phyloP scores from a whole-genome alignment of 2,113 vertebrate genomes.

The Triplophysa tibetana region DNA sequence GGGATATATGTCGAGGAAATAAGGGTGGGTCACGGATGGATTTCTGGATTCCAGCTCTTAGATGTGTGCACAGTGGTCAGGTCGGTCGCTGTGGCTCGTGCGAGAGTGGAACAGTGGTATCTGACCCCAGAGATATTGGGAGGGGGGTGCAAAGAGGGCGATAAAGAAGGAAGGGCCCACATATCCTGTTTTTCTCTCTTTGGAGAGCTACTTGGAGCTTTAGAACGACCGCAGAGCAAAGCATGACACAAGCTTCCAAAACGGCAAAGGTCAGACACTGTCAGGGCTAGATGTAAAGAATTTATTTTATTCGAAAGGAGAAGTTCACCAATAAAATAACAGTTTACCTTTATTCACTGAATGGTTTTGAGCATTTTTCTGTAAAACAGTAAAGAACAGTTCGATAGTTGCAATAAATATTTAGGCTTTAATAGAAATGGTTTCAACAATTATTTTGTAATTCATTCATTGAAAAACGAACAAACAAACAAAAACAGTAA shows the following conservation, averaged over 20 bases:
- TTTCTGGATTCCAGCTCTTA: constrained; percentile 16
- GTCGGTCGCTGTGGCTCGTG: not conserved
- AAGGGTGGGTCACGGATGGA: not conserved
- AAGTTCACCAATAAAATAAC: too few relatives aligned
- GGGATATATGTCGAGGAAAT: not conserved
- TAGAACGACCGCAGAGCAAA: not conserved
- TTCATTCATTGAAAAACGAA: too few relatives aligned
- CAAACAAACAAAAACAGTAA: too few relatives aligned
- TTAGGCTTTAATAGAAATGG: too few relatives aligned
- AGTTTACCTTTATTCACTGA: too few relatives aligned
- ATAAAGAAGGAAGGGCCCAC: constrained; percentile 44
- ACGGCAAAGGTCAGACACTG: constrained; percentile 11
- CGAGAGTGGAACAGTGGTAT: constrained; percentile 1
- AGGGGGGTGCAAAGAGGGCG: constrained; percentile 22
- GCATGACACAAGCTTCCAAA: constrained; percentile 48
- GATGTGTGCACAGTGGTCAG: constrained; percentile 24
- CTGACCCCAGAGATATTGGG: constrained; percentile 11
- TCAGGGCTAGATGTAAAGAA: constrained; percentile 20
- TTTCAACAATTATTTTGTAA: too few relatives aligned
- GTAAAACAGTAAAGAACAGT: too few relatives aligned
- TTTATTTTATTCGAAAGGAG: too few relatives aligned
- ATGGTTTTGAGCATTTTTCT: too few relatives aligned
- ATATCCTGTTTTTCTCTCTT: constrained; percentile 64
- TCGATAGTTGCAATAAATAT: too few relatives aligned
- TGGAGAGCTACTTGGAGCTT: constrained; percentile 38